These are phyloP conservation scores for Eupithecia vulgata DNA, from an alignment of 2,888 invertebrate genomes.

Conservation along the genomic window DNA sequence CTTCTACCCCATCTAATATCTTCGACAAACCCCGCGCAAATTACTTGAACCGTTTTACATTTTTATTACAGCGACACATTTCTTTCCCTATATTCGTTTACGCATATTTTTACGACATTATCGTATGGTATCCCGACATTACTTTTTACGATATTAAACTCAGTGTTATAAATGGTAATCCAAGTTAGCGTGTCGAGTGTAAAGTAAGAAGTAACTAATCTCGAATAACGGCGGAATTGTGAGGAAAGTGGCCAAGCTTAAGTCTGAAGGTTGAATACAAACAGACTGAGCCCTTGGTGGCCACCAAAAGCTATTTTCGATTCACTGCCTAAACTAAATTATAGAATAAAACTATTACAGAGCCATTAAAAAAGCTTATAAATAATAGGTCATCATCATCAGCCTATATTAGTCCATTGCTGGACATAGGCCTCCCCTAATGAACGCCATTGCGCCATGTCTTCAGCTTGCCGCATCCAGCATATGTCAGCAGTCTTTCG, in stretches of 20 bases:
- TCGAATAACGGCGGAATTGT: constrained; percentile 4
- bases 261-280: no score
- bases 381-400: no score
- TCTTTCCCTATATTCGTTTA: constrained; percentile 46
- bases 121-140: constrained; percentile 34
- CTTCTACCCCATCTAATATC: constrained; percentile 15
- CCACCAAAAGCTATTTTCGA: no score
- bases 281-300: no score
- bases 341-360: no score
- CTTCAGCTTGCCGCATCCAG: no score
- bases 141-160: constrained; percentile 43
- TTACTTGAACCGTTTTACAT: constrained; percentile 59
- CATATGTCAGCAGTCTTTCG: no score
- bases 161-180: constrained; percentile 27
- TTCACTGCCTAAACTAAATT: no score
- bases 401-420: no score
- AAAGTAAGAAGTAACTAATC: constrained; percentile 9
- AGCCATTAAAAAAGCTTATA: no score
- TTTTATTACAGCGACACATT: constrained; percentile 58
- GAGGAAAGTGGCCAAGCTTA: not conserved
- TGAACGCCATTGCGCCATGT: no score
- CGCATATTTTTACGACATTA: constrained; percentile 44
- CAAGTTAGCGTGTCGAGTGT: constrained; percentile 22
- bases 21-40: constrained; percentile 42
- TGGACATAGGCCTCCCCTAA: no score